Base-by-base conservation (phyloP, 2,888 invertebrate genomes). In the Itoplectis maculator region DNA sequence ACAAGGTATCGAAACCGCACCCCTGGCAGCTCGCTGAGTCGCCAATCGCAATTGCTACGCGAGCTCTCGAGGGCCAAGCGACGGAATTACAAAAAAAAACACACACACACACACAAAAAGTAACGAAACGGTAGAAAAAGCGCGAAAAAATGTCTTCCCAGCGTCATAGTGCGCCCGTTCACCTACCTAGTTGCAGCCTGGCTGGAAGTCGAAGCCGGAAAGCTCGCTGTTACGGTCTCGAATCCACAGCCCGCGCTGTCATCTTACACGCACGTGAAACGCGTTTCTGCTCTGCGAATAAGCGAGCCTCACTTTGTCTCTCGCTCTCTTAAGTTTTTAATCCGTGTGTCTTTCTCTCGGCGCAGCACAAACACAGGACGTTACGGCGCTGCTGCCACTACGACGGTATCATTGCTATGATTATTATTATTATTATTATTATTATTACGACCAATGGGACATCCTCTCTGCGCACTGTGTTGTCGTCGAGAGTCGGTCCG, bases 141-240 rank as follows among this genome's bases (percentile, higher is more conserved):
- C n/a, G n/a, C n/a, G n/a, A 13, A 56, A 45, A 47, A 42, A 29
- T 37, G 9, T 0, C 8, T 40, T 37, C 37, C 37, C 13, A 66
- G 13, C 13, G n/a, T 0, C 6, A n/a, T n/a, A 5, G 11, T 29
- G 7, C 5, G 20, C 20, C n/a, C 6, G 18, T 70, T 56, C 11
- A 76, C 82, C 75, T 47, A 82, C 82, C 82, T 82, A 54, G 51
- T 75, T 75, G 66, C 37, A 79, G 66, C 75, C n/a, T 72, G 72
- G 29, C 75, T 23, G 56, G 13, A 59, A 66, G 79, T 75, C 82
- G 79, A 76, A 82, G 72, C 75, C 82, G 82, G 79, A 47, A 70
- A 82, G 72, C 79, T 42, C 73, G 70, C 75, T 82, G 82, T 82
- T 79, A 82, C 79, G 75, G 75, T 72, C 66, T 72, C 13, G 35